phyloP scores from a whole-genome alignment of 2,888 invertebrate genomes.

The Eristalis arbustorum region DNA sequence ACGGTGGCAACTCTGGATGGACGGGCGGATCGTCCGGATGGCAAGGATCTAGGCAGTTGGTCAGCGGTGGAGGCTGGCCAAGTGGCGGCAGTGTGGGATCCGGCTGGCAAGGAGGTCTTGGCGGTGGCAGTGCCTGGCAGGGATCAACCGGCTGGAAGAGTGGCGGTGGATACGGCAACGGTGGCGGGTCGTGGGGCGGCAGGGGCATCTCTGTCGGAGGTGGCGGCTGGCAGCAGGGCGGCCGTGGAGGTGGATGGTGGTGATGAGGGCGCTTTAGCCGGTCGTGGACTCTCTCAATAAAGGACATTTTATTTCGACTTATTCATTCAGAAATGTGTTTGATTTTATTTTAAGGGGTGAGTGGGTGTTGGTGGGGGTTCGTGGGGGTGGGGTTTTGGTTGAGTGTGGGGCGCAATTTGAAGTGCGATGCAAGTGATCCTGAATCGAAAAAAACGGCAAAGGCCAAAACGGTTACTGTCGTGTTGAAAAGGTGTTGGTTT shows the following conservation, averaged over 20 bases:
- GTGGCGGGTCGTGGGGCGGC: slow-evolving; percentile 57
- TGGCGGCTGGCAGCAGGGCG: slow-evolving; percentile 59
- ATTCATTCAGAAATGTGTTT: not conserved
- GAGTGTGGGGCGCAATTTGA: no score
- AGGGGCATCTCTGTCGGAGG: slow-evolving; percentile 52
- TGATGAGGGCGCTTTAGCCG: not conserved
- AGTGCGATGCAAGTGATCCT: no score
- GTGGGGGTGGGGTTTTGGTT: no score
- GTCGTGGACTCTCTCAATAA: not conserved
- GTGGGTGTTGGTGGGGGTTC: no score
- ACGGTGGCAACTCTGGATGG: not conserved
- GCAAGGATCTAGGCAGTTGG: slow-evolving; percentile 28
- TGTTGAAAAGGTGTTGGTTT: no score
- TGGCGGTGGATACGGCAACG: slow-evolving; percentile 13
- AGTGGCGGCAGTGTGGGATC: slow-evolving; percentile 35
- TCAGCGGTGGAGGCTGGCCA: slow-evolving; percentile 53
- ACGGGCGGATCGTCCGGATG: slow-evolving; percentile 25
- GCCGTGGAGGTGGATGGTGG: slow-evolving; percentile 55
- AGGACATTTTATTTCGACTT: not conserved
- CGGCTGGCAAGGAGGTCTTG: slow-evolving; percentile 61
- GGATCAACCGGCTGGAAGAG: slow-evolving; percentile 39
- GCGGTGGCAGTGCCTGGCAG: slow-evolving; percentile 64
- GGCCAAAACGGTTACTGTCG: no score
- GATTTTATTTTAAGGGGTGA: not conserved
- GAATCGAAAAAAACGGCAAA: no score